These are phyloP conservation scores for Montipora capricornis DNA, from an alignment of 64 coral and sea anemone genomes.

Conservation along the genomic window DNA sequence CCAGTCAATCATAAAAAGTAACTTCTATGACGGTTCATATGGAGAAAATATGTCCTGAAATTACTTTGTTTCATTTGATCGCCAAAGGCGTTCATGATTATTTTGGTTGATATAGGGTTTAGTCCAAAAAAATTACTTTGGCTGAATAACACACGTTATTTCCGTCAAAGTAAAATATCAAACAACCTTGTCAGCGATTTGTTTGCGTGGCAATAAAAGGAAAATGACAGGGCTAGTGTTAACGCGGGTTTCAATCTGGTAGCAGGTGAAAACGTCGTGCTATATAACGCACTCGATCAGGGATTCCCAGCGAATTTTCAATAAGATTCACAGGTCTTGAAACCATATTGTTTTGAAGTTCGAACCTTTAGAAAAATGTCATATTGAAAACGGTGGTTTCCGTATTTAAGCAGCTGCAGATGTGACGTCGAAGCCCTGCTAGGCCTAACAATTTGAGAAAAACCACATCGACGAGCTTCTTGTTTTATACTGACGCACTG, in stretches of 20 bases:
- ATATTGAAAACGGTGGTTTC: background rate
- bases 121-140: background rate
- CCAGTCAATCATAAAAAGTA: background rate
- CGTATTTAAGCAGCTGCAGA: background rate
- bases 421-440: background rate
- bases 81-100: background rate
- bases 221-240: background rate
- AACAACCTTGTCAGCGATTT: slow-evolving; percentile 27
- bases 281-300: no score
- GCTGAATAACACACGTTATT: slow-evolving; percentile 1
- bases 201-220: background rate
- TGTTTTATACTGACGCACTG: no score
- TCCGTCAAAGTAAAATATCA: slow-evolving; percentile 12
- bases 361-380: background rate
- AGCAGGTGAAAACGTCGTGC: background rate
- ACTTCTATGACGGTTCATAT: background rate
- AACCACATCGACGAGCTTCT: no score
- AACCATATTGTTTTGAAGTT: background rate
- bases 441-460: background rate
- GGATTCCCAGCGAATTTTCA: background rate
- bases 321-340: background rate
- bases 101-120: background rate
- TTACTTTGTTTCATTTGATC: background rate
- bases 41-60: background rate
- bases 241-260: background rate